phyloP scores from a whole-genome alignment of 2,113 vertebrate species.

The Aegotheles bennettii region DNA sequence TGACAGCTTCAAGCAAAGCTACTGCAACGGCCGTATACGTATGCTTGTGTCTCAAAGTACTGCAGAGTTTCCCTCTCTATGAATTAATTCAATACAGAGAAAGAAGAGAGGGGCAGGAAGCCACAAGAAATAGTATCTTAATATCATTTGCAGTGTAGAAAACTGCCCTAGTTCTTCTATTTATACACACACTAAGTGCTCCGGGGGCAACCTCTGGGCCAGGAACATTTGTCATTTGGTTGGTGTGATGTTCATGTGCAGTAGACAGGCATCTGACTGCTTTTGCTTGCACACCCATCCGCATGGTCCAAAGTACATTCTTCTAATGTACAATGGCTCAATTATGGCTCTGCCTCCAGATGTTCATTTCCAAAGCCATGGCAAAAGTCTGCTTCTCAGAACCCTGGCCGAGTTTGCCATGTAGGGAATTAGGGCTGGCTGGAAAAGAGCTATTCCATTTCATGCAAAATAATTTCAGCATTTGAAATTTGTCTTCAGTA shows the following conservation, averaged over 20 bases:
- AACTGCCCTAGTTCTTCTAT: not conserved
- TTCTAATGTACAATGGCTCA: not conserved
- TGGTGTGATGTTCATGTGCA: not conserved
- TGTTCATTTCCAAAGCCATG: not conserved
- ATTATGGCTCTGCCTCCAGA: not conserved
- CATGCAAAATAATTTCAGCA: not conserved
- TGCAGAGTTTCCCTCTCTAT: not conserved
- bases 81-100: not conserved
- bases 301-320: not conserved
- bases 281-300: not conserved
- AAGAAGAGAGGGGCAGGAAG: not conserved
- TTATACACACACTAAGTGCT: not conserved
- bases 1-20: not conserved
- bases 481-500: not conserved
- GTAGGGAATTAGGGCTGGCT: not conserved
- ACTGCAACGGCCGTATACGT: not conserved
- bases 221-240: not conserved
- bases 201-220: not conserved
- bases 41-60: not conserved
- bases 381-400: not conserved
- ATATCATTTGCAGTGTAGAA: not conserved
- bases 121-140: not conserved
- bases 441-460: not conserved
- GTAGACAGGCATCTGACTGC: not conserved
- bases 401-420: not conserved